These are phyloP conservation scores for Mystacornis crossleyi DNA, from an alignment of 2,113 vertebrate genomes.

Conservation along the genomic window DNA sequence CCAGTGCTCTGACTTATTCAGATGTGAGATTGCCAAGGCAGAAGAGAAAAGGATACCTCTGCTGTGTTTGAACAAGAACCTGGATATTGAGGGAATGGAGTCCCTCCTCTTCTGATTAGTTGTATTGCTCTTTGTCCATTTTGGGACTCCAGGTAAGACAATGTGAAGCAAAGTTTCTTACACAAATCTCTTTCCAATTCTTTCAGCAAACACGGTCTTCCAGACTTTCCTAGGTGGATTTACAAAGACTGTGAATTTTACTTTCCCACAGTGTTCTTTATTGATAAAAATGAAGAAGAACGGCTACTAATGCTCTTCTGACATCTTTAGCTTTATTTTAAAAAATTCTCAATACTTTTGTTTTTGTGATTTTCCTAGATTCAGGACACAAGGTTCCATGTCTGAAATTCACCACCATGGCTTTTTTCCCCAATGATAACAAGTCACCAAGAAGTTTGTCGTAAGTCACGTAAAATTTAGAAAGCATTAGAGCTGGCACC, in stretches of 20 bases:
- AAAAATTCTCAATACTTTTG: neutral
- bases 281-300: neutral
- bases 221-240: neutral
- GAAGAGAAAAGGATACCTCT: neutral
- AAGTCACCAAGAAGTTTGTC: neutral
- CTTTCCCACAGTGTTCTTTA: neutral
- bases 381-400: neutral
- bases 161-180: neutral
- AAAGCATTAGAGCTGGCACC: conserved; percentile 40
- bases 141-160: neutral
- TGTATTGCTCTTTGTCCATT: neutral
- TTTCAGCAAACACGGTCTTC: neutral
- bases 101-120: neutral
- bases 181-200: neutral
- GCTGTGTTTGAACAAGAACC: neutral
- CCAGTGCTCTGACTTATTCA: neutral
- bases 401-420: neutral
- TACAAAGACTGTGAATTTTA: neutral
- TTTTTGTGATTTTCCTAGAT: conserved; percentile 7
- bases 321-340: conserved; percentile 23
- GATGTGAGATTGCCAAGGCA: neutral
- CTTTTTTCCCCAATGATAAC: neutral
- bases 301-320: neutral
- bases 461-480: conserved; percentile 18
- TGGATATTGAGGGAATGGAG: neutral